Conservation (phyloP, 1,140 invertebrate genomes). For the Heliconius melpomene region DNA sequence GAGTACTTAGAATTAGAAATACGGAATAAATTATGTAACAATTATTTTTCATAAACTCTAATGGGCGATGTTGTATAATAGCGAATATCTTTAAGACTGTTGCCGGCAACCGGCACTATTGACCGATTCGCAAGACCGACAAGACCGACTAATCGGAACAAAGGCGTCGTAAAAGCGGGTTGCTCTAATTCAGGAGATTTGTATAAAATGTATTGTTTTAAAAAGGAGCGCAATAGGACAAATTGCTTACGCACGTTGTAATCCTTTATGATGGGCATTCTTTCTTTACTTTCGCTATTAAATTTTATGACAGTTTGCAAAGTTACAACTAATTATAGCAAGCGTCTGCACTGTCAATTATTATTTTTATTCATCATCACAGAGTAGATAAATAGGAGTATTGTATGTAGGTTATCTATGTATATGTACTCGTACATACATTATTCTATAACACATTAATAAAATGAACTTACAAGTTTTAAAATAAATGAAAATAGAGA, state of each 20-base stretch:
- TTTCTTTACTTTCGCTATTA: conserved; percentile 49
- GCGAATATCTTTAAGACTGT: conserved; percentile 36
- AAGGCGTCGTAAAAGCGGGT: conserved; percentile 63
- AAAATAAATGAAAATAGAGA: no score
- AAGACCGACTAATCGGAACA: conserved; percentile 53
- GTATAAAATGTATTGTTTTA: conserved; percentile 58
- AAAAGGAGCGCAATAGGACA: conserved; percentile 60
- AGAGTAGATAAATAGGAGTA: neutral
- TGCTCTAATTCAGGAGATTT: conserved; percentile 64
- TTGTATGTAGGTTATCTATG: neutral
- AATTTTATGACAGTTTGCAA: conserved; percentile 29
- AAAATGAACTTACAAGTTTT: no score
- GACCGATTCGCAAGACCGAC: conserved; percentile 56
- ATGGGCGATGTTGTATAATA: conserved; percentile 34
- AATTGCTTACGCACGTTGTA: conserved; percentile 62
- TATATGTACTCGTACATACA: no score
- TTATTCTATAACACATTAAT: no score
- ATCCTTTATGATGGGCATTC: conserved; percentile 51
- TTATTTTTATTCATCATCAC: neutral
- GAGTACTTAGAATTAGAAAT: neutral
- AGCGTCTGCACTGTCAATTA: neutral
- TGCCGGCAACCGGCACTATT: conserved; percentile 46
- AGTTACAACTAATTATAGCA: conserved; percentile 14
- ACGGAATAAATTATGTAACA: neutral
- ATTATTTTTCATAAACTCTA: neutral